A percentile compares a stretch with the other conserved stretches of the same genome.
Conservation (phyloP, 1,140 invertebrate species). For the Drosophila grimshawi region DNA sequence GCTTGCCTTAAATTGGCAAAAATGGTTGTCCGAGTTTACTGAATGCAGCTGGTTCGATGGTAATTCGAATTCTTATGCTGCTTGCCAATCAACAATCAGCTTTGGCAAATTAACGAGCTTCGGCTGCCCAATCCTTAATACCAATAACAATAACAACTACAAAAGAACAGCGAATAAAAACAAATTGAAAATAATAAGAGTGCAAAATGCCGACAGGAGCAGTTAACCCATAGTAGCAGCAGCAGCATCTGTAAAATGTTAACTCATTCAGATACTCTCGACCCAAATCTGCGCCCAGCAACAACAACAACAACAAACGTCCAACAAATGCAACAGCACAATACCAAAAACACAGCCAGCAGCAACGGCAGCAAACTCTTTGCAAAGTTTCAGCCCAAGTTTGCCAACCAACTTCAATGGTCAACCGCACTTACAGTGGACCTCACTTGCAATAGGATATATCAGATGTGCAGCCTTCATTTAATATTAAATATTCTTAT, state of each 20-base stretch:
- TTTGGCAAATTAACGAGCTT: constrained; percentile 53
- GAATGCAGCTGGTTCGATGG: constrained; percentile 33
- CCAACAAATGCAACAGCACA: constrained; percentile 67
- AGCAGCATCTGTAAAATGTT: constrained; percentile 49
- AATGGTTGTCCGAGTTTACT: constrained; percentile 18
- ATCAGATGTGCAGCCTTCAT: not conserved
- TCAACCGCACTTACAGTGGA: constrained; percentile 33
- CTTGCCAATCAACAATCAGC: constrained; percentile 40
- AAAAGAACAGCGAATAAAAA: constrained; percentile 7
- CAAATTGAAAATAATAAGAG: constrained; percentile 40
- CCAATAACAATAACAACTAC: constrained; percentile 13
- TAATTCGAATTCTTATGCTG: constrained; percentile 19
- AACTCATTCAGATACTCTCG: constrained; percentile 55
- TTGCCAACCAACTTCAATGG: constrained; percentile 44
- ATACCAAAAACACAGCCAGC: constrained; percentile 37
- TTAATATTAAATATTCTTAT: not conserved
- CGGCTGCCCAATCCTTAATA: constrained; percentile 48
- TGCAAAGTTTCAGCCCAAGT: constrained; percentile 38
- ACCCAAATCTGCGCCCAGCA: constrained; percentile 43
- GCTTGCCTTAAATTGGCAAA: constrained; percentile 43
- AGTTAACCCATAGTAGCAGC: constrained; percentile 23
- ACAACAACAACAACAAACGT: constrained; percentile 7
- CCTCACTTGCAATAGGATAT: constrained; percentile 5
- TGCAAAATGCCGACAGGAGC: constrained; percentile 26
- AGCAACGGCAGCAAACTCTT: constrained; percentile 14